Percentiles rank a stretch among this genome's conserved stretches.
Evolutionary conservation across 2,888 invertebrate genomes (phyloP).

Genomic region (Busseola fusca): DNA sequence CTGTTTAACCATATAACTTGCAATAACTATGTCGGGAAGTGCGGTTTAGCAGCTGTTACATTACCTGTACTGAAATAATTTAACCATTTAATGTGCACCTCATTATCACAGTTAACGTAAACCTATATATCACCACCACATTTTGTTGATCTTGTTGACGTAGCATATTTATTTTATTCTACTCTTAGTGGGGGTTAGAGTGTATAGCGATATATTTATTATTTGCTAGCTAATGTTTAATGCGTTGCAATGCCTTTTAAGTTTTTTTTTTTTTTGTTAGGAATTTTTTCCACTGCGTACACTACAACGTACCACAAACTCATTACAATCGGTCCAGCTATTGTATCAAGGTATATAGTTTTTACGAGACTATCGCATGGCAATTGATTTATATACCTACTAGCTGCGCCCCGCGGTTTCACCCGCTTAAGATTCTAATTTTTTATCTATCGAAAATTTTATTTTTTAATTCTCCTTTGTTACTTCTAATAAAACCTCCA

Average conservation of each 20-base stretch:
- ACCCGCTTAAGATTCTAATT: too few relatives aligned
- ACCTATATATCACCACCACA: neutral
- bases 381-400: too few relatives aligned
- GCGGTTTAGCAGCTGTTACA: neutral
- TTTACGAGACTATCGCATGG: too few relatives aligned
- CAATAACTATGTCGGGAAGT: too few relatives aligned
- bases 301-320: neutral
- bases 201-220: constrained; percentile 1
- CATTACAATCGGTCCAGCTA: neutral
- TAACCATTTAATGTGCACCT: too few relatives aligned
- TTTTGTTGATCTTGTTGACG: neutral
- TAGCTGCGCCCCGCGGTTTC: too few relatives aligned
- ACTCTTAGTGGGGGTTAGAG: neutral
- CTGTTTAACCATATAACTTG: too few relatives aligned
- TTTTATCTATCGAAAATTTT: too few relatives aligned
- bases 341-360: too few relatives aligned
- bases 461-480: too few relatives aligned
- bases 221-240: neutral
- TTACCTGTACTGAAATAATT: neutral
- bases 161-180: neutral
- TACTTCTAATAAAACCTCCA: too few relatives aligned
- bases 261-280: neutral
- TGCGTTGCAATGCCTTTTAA: neutral
- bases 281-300: neutral
- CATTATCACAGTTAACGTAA: constrained; percentile 5